Conservation (phyloP, 2,113 vertebrate species). For the Trematocara zebra region DNA sequence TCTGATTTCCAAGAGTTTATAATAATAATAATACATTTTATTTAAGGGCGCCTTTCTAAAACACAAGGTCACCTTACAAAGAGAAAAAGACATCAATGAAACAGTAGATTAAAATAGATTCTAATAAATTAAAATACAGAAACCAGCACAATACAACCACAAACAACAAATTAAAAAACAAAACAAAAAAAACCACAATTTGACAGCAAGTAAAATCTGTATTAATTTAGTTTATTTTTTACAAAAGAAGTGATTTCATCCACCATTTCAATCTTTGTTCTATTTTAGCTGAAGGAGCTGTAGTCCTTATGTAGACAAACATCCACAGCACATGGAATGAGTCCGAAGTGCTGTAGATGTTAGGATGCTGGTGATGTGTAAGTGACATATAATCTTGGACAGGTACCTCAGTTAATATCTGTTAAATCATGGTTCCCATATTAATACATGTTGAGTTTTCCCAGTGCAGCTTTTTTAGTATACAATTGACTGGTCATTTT, state of each 20-base stretch:
- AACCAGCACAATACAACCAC: background rate
- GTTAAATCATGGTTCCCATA: background rate
- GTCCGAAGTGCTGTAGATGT: background rate
- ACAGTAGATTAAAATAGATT: background rate
- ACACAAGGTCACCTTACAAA: background rate
- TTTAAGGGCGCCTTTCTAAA: background rate
- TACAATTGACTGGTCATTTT: background rate
- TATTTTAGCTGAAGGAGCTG: background rate
- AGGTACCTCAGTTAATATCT: background rate
- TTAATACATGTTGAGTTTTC: background rate
- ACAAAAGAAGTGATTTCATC: background rate
- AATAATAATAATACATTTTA: background rate
- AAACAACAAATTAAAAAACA: background rate
- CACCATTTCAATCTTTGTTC: background rate
- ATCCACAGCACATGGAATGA: background rate
- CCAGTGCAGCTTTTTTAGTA: background rate
- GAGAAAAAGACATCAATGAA: background rate
- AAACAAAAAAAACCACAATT: background rate
- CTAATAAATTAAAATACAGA: background rate
- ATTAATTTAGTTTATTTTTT: background rate
- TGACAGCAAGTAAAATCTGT: background rate
- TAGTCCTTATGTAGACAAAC: background rate
- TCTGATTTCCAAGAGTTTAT: background rate
- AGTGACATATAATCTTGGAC: background rate
- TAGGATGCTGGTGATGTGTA: background rate